Evolutionary conservation across 2,888 invertebrate genomes (phyloP).

Genomic region (Synanthedon myopaeformis): DNA sequence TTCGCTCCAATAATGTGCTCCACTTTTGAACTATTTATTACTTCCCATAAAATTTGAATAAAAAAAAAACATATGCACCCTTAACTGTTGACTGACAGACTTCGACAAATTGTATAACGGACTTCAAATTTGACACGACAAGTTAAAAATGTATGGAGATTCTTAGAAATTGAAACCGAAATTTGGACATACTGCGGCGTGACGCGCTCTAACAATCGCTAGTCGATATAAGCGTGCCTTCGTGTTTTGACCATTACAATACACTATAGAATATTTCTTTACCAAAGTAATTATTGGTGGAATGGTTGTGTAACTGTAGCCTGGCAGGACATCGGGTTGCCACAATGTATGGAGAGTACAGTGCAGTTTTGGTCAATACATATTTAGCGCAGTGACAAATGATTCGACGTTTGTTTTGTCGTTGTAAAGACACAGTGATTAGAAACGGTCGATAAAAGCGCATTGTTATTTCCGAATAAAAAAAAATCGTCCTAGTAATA

Average conservation of each 20-base stretch:
- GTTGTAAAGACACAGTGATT: background rate
- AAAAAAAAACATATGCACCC: conserved; percentile 24
- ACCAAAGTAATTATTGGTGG: conserved; percentile 60
- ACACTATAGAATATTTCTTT: conserved; percentile 45
- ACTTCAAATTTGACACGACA: conserved; percentile 37
- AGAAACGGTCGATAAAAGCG: background rate
- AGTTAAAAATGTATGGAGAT: conserved; percentile 39
- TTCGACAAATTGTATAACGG: conserved; percentile 48
- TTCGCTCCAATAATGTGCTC: conserved; percentile 57
- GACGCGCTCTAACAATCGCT: conserved; percentile 32
- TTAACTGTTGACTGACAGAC: conserved; percentile 51
- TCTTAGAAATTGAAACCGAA: conserved; percentile 63
- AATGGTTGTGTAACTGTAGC: conserved; percentile 53
- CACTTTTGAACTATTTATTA: conserved; percentile 63
- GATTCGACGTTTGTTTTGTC: background rate
- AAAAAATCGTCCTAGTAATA: background rate
- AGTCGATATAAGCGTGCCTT: conserved; percentile 57
- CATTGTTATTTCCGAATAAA: background rate
- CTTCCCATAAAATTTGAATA: conserved; percentile 42
- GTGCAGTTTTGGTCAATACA: conserved; percentile 9
- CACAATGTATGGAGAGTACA: conserved; percentile 34
- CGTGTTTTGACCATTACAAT: conserved; percentile 58
- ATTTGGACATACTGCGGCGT: conserved; percentile 64
- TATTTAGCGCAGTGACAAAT: background rate
- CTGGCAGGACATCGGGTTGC: conserved; percentile 36